phyloP scores from a whole-genome alignment of 2,113 vertebrate genomes.

The Stegostoma tigrinum region DNA sequence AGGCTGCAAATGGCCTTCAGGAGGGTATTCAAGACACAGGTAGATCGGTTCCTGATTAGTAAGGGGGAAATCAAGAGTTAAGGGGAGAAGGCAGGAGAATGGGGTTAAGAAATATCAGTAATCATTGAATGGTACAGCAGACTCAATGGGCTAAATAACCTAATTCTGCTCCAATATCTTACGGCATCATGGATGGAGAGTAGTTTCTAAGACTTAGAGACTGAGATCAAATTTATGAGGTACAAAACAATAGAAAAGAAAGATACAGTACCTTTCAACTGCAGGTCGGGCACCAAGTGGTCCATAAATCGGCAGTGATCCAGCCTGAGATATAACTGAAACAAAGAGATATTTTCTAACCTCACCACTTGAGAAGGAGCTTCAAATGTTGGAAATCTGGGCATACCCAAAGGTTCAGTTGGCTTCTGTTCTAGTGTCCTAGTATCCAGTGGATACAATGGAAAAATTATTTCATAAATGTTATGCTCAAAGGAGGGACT shows the following conservation, averaged over 20 bases:
- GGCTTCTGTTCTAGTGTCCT: not conserved
- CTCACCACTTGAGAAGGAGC: not conserved
- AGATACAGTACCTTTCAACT: not conserved
- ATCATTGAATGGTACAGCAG: too few species aligned
- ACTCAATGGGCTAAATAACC: too few species aligned
- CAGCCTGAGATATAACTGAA: not conserved
- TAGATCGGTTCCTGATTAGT: too few species aligned
- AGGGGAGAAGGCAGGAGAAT: too few species aligned
- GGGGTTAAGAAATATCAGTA: too few species aligned
- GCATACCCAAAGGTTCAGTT: not conserved
- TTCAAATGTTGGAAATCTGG: not conserved
- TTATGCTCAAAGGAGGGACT: not conserved
- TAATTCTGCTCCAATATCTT: too few species aligned
- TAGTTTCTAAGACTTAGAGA: not conserved
- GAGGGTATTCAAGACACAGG: not conserved
- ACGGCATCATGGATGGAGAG: not conserved
- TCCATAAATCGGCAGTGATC: not conserved
- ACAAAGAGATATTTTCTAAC: not conserved
- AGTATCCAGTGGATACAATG: not conserved
- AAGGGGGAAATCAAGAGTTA: too few species aligned
- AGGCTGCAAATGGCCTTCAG: not conserved
- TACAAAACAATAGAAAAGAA: not conserved
- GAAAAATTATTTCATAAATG: not conserved
- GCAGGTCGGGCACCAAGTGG: not conserved
- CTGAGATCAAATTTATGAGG: not conserved